Base-by-base conservation (phyloP, 30 jellyfish, hydroid and myxozoan species). In the Aurelia aurita region DNA sequence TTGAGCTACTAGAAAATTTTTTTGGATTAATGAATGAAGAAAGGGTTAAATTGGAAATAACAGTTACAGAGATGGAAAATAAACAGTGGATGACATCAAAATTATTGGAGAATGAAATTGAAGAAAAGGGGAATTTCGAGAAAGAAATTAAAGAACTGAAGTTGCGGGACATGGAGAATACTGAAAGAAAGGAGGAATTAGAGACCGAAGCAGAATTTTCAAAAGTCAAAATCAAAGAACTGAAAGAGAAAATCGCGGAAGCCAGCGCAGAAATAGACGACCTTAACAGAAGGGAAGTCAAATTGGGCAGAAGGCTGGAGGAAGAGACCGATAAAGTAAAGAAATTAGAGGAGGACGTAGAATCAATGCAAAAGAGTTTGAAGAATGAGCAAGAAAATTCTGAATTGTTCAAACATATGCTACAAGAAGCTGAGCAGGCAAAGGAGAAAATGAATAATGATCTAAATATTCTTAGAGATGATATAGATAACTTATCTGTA, bases 381-480 rank as follows among this genome's bases (percentile, higher is more conserved):
- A 32, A 64, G 19, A 64, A 21, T 20, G 89, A 78, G 60, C 63
- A 61, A 34, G 72, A 64, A 43, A 78, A 78, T 51, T 78, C 89
- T 22, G 14, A 15, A 3, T 9, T 75, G 63, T 75, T 75, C 35
- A 58, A 59, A 34, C 58, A 26, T 5, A 75, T 75, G 87, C 44
- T 75, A 7, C 87, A 75, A 39, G 74, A 57, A 32, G 22, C 15
- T 5, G 77, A 57, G 23, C 58, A 75, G 22, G 57, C 62, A 22
- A 75, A 75, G 59, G 72, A 75, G 76, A 54, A 25, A 25, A 21
- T 31, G 22, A 49, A 58, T n/a, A 31, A 75, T 31, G 87, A 75
- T 27, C 20, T 75, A 9, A 27, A 75, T 19, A 19, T 16, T 5
- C 15, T 75, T 1, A 57, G 29, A 16, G 67, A 5, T 55, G 29